Evolutionary conservation across 2,797 vertebrate genomes (phyloP), one percentile per base, ranked within the genome.

Genomic region (Petrocephalus schoutedeni): DNA sequence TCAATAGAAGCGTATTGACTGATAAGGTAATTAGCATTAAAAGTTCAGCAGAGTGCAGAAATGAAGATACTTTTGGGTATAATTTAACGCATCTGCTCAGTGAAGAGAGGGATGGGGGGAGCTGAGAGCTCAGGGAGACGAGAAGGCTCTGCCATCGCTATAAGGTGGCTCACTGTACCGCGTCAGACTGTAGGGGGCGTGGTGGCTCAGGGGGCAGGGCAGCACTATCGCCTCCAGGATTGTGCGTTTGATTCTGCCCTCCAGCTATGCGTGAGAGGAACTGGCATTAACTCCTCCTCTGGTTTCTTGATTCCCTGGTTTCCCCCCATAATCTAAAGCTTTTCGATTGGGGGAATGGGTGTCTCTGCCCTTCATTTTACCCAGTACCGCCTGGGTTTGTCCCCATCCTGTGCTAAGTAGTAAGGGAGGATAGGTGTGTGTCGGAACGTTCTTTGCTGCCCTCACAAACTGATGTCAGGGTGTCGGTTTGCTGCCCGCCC

Each of bases 1-100:
- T 54, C 49, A 85, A 85, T 85, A 51, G 49, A 14, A 23, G 32
- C n/a, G 12, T 85, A 85, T 85, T 85, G 82, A 56, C 23, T 32
- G 53, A 28, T 19, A 54, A 41, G 49, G 21, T 54, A 54, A 85
- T 85, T 85, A 85, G 49, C 49, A 28, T 54, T 85, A 56, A 85
- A 56, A 54, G 82, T 54, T 85, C 16, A 23, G 36, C 56, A 86
- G 88, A 86, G 88, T 49, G 41, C 54, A 16, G 12, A 51, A 85
- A 36, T 32, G 56, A 53, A 85, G 41, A 71, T 64, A 23, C 53
- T 3, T 41, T 82, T 83, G 9, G 45, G 23, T 54, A 21, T 49
- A 85, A 61, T 86, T 23, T 86, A 56, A 82, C 7, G 61, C 86
- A 64, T 89, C 14, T 21, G 61, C 51, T 71, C 82, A 84, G 49